Percentiles rank a stretch among this genome's conserved stretches.
These are phyloP conservation scores for Crocallis elinguaria DNA, from an alignment of 2,888 invertebrate genomes.

Conservation along the genomic window DNA sequence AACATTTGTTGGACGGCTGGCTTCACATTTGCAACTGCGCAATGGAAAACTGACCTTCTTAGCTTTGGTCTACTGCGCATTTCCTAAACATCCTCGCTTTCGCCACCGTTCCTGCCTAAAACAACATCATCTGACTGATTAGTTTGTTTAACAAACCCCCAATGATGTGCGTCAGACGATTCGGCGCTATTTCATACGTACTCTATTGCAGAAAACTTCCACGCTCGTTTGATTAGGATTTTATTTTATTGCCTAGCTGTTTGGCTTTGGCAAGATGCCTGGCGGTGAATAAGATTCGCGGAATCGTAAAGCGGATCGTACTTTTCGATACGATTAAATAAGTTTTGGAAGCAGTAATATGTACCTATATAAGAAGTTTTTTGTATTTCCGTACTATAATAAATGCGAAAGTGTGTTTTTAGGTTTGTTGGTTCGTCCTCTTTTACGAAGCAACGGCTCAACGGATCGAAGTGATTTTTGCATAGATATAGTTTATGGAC, in stretches of 20 bases:
- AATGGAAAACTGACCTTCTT: not conserved
- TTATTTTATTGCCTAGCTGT: conserved; percentile 53
- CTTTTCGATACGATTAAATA: too few relatives aligned
- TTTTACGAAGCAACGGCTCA: too few relatives aligned
- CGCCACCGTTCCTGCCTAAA: conserved; percentile 30
- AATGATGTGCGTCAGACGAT: conserved; percentile 48
- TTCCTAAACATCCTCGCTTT: not conserved
- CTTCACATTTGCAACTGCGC: too few relatives aligned
- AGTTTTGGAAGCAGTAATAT: too few relatives aligned
- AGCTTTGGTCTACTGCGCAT: not conserved
- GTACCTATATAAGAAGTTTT: too few relatives aligned
- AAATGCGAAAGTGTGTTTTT: too few relatives aligned
- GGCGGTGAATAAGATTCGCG: conserved; percentile 18
- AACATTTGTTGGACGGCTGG: too few relatives aligned
- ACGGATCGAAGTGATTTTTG: too few relatives aligned
- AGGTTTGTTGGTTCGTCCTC: too few relatives aligned
- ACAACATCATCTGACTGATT: conserved; percentile 16
- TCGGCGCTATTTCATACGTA: conserved; percentile 19
- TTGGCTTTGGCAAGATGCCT: conserved; percentile 61
- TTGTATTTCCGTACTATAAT: too few relatives aligned
- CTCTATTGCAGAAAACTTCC: conserved; percentile 54
- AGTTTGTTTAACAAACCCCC: conserved; percentile 29
- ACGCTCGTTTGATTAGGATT: conserved; percentile 49
- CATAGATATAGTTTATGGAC: too few relatives aligned
- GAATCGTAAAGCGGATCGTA: not conserved